Evolutionary conservation across 2,113 vertebrate genomes (phyloP).

Genomic region (Tinamus guttatus): DNA sequence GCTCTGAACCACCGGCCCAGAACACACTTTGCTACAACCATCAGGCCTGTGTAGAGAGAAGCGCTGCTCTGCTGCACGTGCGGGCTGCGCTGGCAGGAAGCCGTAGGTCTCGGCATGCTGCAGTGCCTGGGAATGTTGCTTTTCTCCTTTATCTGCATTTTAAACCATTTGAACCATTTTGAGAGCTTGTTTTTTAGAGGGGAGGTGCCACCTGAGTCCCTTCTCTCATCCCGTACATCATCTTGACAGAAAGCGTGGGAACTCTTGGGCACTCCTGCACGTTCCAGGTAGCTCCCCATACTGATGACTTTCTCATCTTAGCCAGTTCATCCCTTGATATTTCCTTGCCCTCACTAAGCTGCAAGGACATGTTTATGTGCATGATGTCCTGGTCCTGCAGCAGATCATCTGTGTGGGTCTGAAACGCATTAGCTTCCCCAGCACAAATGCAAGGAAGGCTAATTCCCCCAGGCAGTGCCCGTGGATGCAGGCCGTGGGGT

Average conservation of each 20-base stretch:
- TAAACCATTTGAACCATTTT: neutral
- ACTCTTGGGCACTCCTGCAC: neutral
- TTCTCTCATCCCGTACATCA: neutral
- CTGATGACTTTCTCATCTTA: neutral
- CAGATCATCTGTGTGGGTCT: neutral
- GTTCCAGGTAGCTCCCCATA: neutral
- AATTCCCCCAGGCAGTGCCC: neutral
- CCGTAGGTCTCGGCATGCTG: neutral
- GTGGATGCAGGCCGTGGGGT: neutral
- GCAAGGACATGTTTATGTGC: neutral
- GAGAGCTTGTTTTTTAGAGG: neutral
- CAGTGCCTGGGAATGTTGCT: neutral
- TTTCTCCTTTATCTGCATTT: neutral
- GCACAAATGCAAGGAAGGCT: neutral
- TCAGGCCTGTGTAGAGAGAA: neutral
- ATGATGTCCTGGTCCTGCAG: neutral
- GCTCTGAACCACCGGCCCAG: neutral
- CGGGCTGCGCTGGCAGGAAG: neutral
- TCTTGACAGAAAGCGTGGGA: neutral
- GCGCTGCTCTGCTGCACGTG: neutral
- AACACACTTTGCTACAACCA: neutral
- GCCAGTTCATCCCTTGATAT: neutral
- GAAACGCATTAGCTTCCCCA: neutral
- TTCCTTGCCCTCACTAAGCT: neutral
- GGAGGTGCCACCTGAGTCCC: neutral